These are phyloP conservation scores for Perognathus longimembris DNA, from an alignment of 2,113 vertebrate genomes.

Conservation along the genomic window DNA sequence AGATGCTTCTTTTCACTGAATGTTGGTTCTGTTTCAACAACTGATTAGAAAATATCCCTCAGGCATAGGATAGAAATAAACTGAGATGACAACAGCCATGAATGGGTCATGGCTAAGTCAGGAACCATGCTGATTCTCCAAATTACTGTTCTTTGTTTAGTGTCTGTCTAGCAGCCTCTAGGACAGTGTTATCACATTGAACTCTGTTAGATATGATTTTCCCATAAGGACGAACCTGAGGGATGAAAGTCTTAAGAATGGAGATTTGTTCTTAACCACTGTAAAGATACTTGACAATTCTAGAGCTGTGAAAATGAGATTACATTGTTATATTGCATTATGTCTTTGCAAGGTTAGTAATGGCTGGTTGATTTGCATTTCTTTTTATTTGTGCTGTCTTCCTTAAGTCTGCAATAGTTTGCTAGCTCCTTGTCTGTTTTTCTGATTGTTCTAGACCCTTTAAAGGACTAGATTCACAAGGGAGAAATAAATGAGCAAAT, in stretches of 20 bases:
- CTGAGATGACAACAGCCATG: conserved; percentile 19
- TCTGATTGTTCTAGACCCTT: conserved; percentile 1
- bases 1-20: conserved; percentile 16
- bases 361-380: not conserved
- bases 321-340: not conserved
- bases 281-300: conserved; percentile 11
- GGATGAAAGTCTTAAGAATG: conserved; percentile 37
- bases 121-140: conserved; percentile 8
- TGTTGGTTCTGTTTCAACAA: conserved; percentile 49
- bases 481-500: conserved; percentile 18
- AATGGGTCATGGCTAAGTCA: conserved; percentile 47
- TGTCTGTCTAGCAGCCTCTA: not conserved
- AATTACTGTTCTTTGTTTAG: conserved; percentile 28
- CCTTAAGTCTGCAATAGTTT: not conserved
- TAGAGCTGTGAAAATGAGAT: conserved; percentile 31
- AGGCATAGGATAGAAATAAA: conserved; percentile 50
- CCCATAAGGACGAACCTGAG: not conserved
- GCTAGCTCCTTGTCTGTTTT: conserved; percentile 3
- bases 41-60: conserved; percentile 33
- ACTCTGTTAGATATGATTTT: conserved; percentile 26
- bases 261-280: not conserved
- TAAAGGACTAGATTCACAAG: not conserved
- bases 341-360: not conserved
- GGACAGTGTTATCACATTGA: not conserved
- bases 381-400: conserved; percentile 23